Evolutionary conservation across 2,113 vertebrate species (phyloP).

Genomic region (Prochilodus magdalenae): DNA sequence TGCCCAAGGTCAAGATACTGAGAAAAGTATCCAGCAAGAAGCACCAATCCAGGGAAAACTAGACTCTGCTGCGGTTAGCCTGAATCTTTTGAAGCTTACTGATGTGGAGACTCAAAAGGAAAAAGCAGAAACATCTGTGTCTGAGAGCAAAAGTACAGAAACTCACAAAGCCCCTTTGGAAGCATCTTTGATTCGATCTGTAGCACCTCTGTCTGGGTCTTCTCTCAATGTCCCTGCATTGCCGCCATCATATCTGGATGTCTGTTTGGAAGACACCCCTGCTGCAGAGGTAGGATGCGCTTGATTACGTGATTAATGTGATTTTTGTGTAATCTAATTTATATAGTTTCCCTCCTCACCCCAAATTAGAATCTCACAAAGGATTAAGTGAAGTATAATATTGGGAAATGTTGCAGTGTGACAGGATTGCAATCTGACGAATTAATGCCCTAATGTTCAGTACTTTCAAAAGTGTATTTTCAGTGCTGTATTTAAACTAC

Average conservation of each 20-base stretch:
- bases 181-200: constrained; percentile 79
- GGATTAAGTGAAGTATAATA: too few relatives aligned
- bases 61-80: constrained; percentile 62
- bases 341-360: too few relatives aligned
- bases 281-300: constrained; percentile 69
- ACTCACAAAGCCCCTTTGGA: constrained; percentile 31
- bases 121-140: constrained; percentile 28
- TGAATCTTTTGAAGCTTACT: constrained; percentile 77
- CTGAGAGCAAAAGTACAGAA: constrained; percentile 35
- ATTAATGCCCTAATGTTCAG: too few relatives aligned
- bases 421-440: too few relatives aligned
- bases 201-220: constrained; percentile 80
- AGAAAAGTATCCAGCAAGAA: constrained; percentile 23
- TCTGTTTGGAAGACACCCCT: constrained; percentile 73
- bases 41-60: background rate
- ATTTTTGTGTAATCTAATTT: too few relatives aligned
- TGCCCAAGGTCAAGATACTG: background rate
- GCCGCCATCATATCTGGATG: constrained; percentile 81
- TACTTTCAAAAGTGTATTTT: too few relatives aligned
- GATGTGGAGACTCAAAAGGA: constrained; percentile 53
- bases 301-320: background rate
- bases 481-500: too few relatives aligned
- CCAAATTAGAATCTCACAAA: too few relatives aligned
- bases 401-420: too few relatives aligned
- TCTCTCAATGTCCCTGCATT: constrained; percentile 85